Evolutionary conservation across 2,797 vertebrate species (phyloP), one percentile per base, ranked within the genome.

Genomic region (Anguilla pacifica): DNA sequence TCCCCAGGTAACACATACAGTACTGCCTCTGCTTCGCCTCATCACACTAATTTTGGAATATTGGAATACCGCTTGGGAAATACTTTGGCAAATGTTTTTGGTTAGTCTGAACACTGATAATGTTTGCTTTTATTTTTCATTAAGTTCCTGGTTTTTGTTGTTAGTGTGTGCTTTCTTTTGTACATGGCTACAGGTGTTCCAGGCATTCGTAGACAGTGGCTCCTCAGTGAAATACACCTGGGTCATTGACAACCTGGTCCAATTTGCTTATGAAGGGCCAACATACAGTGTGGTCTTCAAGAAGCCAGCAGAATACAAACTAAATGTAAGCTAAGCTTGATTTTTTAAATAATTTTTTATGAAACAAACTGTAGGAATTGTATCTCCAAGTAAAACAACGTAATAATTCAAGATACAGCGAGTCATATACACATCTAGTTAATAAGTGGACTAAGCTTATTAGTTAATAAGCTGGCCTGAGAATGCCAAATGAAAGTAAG

Each of bases 221-320:
- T 96, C 96, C 25, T 94, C 95, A 17, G 95, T 96, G 2, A 95
- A 88, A 79, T 96, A 94, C 91, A 93, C 89, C 11, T 97, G 97
- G 97, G 90, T 95, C 89, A 93, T 96, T 67, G 95, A 97, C 72
- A 46, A 94, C 89, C 88, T 94, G 85, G 88, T 93, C 31, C 89
- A 72, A 49, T 95, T 94, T 89, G 90, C 93, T n/a, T 92, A 96
- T 86, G 93, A 92, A 86, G 96, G 95, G 83, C 89, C 95, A 79
- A 88, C 91, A 49, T 97, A 96, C 91, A 95, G 87, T 25, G 90
- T 97, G 0, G 88, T 92, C 28, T 96, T 97, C 84, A 95, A 93
- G 88, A 95, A 93, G 61, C 91, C 95, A 39, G 95, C 94, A 9
- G 88, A 92, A 46, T 94, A 97, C 90, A 92, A 88, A 0, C 92